Evolutionary conservation across 2,113 vertebrate genomes (phyloP), one percentile per base, ranked within the genome.

Genomic region (Sebastes fasciatus): DNA sequence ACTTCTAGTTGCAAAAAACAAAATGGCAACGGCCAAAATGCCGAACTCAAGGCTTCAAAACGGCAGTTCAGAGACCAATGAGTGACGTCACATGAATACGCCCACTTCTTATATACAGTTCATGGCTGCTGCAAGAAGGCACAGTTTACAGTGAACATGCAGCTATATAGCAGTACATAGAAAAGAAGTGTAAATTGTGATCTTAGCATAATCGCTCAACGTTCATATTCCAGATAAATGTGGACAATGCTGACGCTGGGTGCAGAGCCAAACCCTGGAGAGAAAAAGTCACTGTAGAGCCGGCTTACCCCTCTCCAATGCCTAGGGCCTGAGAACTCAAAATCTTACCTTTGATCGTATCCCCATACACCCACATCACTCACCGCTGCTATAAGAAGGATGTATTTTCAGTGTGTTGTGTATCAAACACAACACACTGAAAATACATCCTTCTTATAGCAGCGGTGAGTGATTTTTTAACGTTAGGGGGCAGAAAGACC

Each of bases 281-380:
- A 68, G 48, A 49, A 63, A n/a, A 63, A 52, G 80, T 74, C 64
- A 71, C 2, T 45, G 58, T 34, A 21, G 60, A 71, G 68, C 10
- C 19, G 12, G 16, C 43, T 79, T 48, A 72, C 23, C 51, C 46
- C 46, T 68, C 57, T 85, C 23, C 62, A 77, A 63, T 26, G 54
- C 66, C 66, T 52, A 45, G 14, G 51, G 52, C 69, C 48, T 74
- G 62, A 40, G 84, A 79, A 62, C 65, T 83, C 23, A 0, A 16
- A 60, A 77, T 80, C 73, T 77, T 80, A 62, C 51, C 75, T 64
- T 86, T 86, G 75, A 91, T 88, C 79, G 71, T 40, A 77, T 60
- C 67, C 68, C 57, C 46, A 64, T 2, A 61, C 21, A 63, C 51
- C 63, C 74, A 70, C 9, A n/a, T n/a, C n/a, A n/a, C n/a, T n/a